Conservation (phyloP, 2,113 vertebrate species). For the Otis tarda region DNA sequence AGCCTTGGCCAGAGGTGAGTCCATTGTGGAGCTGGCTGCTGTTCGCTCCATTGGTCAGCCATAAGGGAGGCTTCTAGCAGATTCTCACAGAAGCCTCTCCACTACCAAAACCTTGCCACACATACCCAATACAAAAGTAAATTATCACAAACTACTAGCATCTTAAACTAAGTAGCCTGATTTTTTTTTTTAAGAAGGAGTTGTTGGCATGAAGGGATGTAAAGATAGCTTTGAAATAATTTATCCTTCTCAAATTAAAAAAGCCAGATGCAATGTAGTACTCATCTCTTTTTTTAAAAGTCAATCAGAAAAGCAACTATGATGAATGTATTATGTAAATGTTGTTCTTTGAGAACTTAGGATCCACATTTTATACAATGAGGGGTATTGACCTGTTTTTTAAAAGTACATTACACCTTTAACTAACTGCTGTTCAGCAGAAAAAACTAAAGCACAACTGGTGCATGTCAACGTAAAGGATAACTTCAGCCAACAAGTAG, state of each 20-base stretch:
- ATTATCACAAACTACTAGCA: not conserved
- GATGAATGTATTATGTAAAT: not conserved
- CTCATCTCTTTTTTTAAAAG: not conserved
- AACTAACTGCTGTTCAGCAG: not conserved
- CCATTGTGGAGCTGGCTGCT: too few relatives aligned
- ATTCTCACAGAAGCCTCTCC: too few relatives aligned
- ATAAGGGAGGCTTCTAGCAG: too few relatives aligned
- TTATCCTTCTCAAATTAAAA: not conserved
- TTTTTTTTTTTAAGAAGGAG: not conserved
- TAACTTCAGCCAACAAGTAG: not conserved
- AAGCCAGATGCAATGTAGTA: not conserved
- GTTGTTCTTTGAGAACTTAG: not conserved
- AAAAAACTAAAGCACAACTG: not conserved
- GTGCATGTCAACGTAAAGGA: not conserved
- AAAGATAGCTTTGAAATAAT: not conserved
- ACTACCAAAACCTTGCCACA: too few relatives aligned
- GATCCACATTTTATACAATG: not conserved
- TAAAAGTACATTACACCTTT: not conserved
- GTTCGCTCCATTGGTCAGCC: too few relatives aligned
- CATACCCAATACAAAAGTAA: not conserved
- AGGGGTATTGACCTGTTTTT: not conserved
- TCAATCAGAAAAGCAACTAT: not conserved
- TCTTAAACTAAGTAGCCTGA: not conserved
- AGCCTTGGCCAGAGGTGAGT: too few relatives aligned
- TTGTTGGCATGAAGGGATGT: not conserved